Percentiles rank a stretch among this genome's conserved stretches.
Conservation (phyloP, 1,140 invertebrate genomes). For the Ganaspis sp. region DNA sequence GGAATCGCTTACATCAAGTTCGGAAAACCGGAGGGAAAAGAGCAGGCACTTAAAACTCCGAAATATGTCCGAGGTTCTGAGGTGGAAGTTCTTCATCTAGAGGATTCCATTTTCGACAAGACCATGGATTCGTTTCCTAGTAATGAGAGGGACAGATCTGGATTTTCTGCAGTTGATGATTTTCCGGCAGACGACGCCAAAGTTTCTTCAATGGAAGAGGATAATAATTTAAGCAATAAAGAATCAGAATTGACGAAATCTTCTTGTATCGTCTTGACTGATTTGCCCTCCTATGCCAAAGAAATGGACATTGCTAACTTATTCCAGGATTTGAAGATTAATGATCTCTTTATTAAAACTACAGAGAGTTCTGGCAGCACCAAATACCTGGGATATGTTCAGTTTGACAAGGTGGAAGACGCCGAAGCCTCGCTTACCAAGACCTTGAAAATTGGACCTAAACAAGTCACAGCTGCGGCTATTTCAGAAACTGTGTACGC, state of each 20-base stretch:
- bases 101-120: constrained; percentile 81
- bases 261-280: constrained; percentile 81
- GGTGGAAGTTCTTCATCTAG: constrained; percentile 79
- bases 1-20: constrained; percentile 90
- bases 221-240: constrained; percentile 60
- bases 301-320: constrained; percentile 87
- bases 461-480: constrained; percentile 76
- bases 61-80: constrained; percentile 76
- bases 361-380: constrained; percentile 78
- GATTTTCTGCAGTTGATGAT: neutral
- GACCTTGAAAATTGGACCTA: constrained; percentile 77
- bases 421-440: constrained; percentile 79
- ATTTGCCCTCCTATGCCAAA: constrained; percentile 85
- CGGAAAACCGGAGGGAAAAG: constrained; percentile 80
- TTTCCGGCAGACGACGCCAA: neutral
- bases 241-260: constrained; percentile 65
- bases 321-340: constrained; percentile 83
- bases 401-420: constrained; percentile 84
- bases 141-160: neutral
- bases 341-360: constrained; percentile 81
- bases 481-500: constrained; percentile 77
- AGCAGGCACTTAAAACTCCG: constrained; percentile 80
- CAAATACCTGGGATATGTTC: constrained; percentile 82
- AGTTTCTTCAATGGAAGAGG: constrained; percentile 59
- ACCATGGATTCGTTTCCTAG: constrained; percentile 78